phyloP scores from a whole-genome alignment of 23 tunicate species.

The Styela clava region DNA sequence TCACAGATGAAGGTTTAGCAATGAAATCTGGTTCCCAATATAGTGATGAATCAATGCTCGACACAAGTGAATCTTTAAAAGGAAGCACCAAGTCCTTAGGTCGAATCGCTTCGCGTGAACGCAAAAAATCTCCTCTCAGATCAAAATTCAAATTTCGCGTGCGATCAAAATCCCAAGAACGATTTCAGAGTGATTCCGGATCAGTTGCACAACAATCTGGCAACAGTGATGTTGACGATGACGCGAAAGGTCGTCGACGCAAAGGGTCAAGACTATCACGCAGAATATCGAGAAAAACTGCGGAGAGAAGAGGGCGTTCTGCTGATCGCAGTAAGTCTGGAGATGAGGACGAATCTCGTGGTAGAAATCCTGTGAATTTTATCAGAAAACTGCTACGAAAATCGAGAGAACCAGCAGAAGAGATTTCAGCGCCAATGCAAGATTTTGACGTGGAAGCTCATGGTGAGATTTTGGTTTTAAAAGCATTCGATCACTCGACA shows the following conservation, averaged over 20 bases:
- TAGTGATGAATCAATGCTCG: background rate
- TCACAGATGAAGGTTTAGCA: background rate
- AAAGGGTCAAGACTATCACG: constrained; percentile 31
- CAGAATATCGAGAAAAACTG: constrained; percentile 60
- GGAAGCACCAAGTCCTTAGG: constrained; percentile 25
- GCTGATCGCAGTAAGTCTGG: constrained; percentile 43
- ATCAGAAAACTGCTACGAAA: constrained; percentile 48
- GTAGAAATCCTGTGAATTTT: constrained; percentile 72
- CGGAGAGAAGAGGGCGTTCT: constrained; percentile 51
- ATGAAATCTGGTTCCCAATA: background rate
- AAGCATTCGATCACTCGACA: too few species aligned
- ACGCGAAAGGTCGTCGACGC: constrained; percentile 23
- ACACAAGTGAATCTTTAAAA: background rate
- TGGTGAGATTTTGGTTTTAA: background rate
- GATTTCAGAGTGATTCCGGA: constrained; percentile 33
- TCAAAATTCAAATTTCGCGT: constrained; percentile 17
- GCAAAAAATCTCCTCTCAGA: constrained; percentile 12
- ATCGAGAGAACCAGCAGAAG: constrained; percentile 36
- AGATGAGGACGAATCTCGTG: constrained; percentile 49
- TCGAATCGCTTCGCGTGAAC: constrained; percentile 16
- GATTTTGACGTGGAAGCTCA: background rate
- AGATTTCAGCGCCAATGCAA: background rate
- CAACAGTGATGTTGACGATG: constrained; percentile 38
- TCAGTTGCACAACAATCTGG: constrained; percentile 30
- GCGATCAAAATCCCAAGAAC: constrained; percentile 80